Conservation (phyloP, 2,888 invertebrate species). For the Eupithecia dodoneata region DNA sequence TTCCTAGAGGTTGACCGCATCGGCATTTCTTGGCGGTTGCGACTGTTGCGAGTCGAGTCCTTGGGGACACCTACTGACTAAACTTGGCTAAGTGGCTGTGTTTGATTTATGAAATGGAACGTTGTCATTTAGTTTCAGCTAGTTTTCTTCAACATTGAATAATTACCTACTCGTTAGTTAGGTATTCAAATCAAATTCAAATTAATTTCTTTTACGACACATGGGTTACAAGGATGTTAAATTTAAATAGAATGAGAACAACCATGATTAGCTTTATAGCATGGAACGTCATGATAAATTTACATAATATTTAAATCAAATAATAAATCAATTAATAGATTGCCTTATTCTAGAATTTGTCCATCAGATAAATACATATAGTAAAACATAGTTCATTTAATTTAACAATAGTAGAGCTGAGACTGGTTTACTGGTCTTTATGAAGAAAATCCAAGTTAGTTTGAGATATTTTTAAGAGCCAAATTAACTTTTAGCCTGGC, state of each 20-base stretch:
- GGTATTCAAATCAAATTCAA: too few species aligned
- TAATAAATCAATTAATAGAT: too few species aligned
- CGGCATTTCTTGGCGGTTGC: conserved; percentile 24
- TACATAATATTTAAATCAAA: too few species aligned
- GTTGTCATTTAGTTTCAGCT: conserved; percentile 21
- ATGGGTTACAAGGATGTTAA: too few species aligned
- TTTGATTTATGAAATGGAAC: conserved; percentile 34
- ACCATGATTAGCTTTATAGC: too few species aligned
- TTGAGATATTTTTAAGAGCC: neutral
- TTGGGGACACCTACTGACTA: conserved; percentile 33
- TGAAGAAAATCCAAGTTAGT: neutral
- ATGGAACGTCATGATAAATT: too few species aligned
- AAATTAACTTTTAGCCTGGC: neutral
- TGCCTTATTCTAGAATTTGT: too few species aligned
- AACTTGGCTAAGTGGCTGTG: conserved; percentile 32
- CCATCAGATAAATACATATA: too few species aligned
- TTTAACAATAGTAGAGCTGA: neutral
- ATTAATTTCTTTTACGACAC: too few species aligned
- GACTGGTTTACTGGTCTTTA: neutral
- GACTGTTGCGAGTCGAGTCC: conserved; percentile 23
- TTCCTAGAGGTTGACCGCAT: conserved; percentile 20
- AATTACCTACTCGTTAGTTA: neutral
- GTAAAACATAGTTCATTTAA: neutral
- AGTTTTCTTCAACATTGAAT: neutral
- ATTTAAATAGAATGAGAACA: too few species aligned